phyloP scores from a whole-genome alignment of 2,797 vertebrate genomes.

The Cyprinella venusta region DNA sequence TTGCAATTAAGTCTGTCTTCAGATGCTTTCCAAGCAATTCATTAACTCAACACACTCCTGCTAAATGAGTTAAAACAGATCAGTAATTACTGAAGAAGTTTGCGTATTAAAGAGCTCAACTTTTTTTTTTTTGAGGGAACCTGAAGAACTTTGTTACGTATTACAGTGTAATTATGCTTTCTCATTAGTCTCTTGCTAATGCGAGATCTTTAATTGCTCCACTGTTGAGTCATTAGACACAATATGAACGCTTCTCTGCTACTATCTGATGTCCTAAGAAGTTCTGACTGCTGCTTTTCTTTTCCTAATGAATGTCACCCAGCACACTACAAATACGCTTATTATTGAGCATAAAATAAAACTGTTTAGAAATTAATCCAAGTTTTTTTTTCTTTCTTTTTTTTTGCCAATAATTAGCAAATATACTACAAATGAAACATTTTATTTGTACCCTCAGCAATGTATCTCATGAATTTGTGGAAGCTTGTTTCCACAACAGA shows the following conservation, averaged over 20 bases:
- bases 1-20: slow-evolving; percentile 82
- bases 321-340: slow-evolving; percentile 11
- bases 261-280: slow-evolving; percentile 29
- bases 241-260: slow-evolving; percentile 47
- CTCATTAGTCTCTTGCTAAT: slow-evolving; percentile 68
- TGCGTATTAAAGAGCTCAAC: slow-evolving; percentile 72
- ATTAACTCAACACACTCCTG: slow-evolving; percentile 78
- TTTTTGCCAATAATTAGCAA: slow-evolving; percentile 17
- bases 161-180: slow-evolving; percentile 70
- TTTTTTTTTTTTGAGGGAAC: slow-evolving; percentile 67
- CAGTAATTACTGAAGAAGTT: slow-evolving; percentile 75
- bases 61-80: slow-evolving; percentile 73
- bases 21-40: slow-evolving; percentile 81
- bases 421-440: background rate
- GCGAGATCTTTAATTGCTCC: slow-evolving; percentile 67
- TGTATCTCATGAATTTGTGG: background rate
- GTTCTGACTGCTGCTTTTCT: background rate
- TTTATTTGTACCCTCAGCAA: background rate
- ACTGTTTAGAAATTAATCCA: background rate
- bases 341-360: slow-evolving; percentile 3
- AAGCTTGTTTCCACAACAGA: no score
- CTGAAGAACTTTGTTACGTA: slow-evolving; percentile 70
- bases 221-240: slow-evolving; percentile 70
- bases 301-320: slow-evolving; percentile 7
- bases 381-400: background rate